Base-by-base conservation (phyloP, 1,140 invertebrate species). In the Bombus haemorrhoidalis region DNA sequence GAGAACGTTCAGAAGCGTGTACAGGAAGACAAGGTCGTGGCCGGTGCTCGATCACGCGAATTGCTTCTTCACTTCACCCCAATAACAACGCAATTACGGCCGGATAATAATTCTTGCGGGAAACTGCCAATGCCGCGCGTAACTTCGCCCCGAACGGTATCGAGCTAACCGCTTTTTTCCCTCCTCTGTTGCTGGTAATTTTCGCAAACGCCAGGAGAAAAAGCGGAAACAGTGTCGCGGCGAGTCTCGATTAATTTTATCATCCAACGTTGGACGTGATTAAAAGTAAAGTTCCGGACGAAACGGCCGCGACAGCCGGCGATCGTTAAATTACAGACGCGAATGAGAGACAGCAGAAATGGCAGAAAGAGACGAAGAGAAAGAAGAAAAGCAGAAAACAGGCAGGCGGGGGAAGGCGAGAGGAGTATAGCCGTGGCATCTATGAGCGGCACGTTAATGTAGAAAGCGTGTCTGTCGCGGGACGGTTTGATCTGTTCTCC, bases 291-390 rank as follows among this genome's bases (percentile, higher is more conserved):
- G 62, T 76, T 75, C 37, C 18, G 2, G 68, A 32, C n/a, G 71
- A 76, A 76, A 57, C 18, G 37, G 8, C 37, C 34, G 66, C 8
- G 69, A 53, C 75, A 25, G 64, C 69, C 71, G 79, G 53, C 62
- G 66, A 76, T 88, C 57, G 84, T 83, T 83, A 79, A 89, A 82
- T 88, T 86, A 86, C 69, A 88, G 83, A 76, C 43, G 66, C 39
- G 22, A 53, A 41, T 22, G 10, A 13, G 39, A 6, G 69, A 25
- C 34, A 57, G 37, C 15, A 10, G 73, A 74, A 64, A 78, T 62
- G 80, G 62, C 57, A 75, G 37, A 41, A 34, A 25, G 34, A 25
- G 10, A 34, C 3, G 15, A 39, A 1, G 37, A 5, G 10, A 10
- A 39, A 13, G 68, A 32, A 39, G 34, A 39, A 39, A 28, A 4